Conservation (phyloP, 2,888 invertebrate genomes). For the Amphipyra berbera region DNA sequence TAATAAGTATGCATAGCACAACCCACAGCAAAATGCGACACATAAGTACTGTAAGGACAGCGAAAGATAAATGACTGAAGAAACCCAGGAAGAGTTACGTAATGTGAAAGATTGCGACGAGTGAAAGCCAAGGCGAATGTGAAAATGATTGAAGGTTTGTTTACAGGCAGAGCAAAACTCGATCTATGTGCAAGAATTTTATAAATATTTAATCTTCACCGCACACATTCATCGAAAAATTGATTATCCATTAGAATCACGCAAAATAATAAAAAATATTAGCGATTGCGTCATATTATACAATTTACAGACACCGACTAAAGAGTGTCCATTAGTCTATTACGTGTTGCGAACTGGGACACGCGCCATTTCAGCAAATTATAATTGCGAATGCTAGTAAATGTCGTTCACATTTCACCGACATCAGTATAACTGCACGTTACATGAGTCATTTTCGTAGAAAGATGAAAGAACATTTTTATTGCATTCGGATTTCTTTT, state of each 20-base stretch:
- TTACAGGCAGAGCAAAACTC: constrained; percentile 14
- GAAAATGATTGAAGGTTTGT: constrained; percentile 47
- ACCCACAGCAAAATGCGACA: constrained; percentile 33
- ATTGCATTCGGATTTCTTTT: constrained; percentile 40
- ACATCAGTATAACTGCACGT: constrained; percentile 23
- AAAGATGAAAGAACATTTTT: constrained; percentile 29
- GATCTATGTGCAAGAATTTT: constrained; percentile 8
- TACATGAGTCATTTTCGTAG: constrained; percentile 18
- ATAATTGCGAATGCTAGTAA: constrained; percentile 48
- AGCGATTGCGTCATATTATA: constrained; percentile 47
- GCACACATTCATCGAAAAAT: constrained; percentile 1
- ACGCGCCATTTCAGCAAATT: constrained; percentile 64
- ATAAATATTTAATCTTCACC: constrained; percentile 8
- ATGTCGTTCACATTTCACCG: constrained; percentile 38
- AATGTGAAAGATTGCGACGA: constrained; percentile 46
- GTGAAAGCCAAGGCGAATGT: constrained; percentile 50
- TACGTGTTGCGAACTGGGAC: constrained; percentile 58
- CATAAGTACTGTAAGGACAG: constrained; percentile 45
- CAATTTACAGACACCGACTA: constrained; percentile 39
- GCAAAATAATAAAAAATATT: constrained; percentile 45
- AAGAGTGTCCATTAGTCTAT: constrained; percentile 57
- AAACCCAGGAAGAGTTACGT: constrained; percentile 53
- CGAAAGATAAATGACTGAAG: constrained; percentile 48
- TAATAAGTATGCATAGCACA: constrained; percentile 44
- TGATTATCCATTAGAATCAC: constrained; percentile 37